Conservation (phyloP, 2,113 vertebrate species). For the Siniperca knerii region DNA sequence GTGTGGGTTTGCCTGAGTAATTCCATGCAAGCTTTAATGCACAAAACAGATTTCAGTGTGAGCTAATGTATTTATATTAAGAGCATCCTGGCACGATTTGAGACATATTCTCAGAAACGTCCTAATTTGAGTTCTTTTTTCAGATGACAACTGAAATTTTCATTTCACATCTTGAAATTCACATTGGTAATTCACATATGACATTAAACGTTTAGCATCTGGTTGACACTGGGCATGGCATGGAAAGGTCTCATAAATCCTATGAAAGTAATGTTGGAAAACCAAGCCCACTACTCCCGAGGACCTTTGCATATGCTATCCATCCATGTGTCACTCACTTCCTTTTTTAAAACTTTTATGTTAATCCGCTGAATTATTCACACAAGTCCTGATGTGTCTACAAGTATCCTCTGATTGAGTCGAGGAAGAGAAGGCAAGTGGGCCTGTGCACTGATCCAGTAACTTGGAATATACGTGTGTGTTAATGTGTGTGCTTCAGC, state of each 20-base stretch:
- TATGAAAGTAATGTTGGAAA: constrained; percentile 62
- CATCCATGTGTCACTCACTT: constrained; percentile 53
- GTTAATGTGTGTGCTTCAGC: constrained; percentile 27
- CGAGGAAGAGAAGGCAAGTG: background rate
- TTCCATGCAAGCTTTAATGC: constrained; percentile 9
- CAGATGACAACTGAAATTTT: constrained; percentile 45
- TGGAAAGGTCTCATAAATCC: constrained; percentile 53
- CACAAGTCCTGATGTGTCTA: constrained; percentile 38
- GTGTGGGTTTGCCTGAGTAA: background rate
- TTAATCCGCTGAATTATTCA: constrained; percentile 69
- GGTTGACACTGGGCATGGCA: constrained; percentile 42
- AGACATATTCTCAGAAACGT: constrained; percentile 24
- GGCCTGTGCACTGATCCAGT: background rate
- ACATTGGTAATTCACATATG: constrained; percentile 48
- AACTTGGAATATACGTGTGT: constrained; percentile 3
- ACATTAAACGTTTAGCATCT: constrained; percentile 67
- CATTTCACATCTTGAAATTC: constrained; percentile 39
- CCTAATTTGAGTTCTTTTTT: constrained; percentile 17
- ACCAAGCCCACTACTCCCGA: constrained; percentile 31
- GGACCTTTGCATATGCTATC: constrained; percentile 56
- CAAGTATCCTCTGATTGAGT: constrained; percentile 31
- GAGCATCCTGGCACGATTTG: constrained; percentile 15
- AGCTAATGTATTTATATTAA: constrained; percentile 1
- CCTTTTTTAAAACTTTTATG: constrained; percentile 71
- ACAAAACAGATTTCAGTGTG: background rate